Conservation (phyloP, 2,797 vertebrate genomes). For the Pipistrellus pipistrellus region DNA sequence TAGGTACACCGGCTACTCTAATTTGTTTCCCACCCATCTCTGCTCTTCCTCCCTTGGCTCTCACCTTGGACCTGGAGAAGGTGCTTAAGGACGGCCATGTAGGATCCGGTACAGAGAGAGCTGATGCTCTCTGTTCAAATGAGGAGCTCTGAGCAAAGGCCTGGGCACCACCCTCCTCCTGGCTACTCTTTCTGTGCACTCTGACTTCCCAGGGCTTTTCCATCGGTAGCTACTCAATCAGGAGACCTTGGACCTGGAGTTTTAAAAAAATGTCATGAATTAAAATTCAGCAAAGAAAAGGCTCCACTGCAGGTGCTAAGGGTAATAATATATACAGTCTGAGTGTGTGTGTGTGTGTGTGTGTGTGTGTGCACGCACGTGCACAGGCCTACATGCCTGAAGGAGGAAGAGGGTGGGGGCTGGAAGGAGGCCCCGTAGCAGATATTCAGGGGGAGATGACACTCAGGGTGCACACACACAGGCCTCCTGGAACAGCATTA, state of each 20-base stretch:
- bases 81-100: not conserved
- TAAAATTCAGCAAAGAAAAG: constrained; percentile 43
- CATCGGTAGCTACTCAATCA: not conserved
- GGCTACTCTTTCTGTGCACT: not conserved
- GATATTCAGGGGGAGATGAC: not conserved
- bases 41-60: not conserved
- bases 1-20: no score
- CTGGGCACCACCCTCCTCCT: not conserved
- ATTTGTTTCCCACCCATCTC: not conserved
- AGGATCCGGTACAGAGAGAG: not conserved
- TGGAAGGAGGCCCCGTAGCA: not conserved
- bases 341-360: no score
- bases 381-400: accelerated
- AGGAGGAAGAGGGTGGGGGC: not conserved
- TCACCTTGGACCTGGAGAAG: not conserved
- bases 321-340: not conserved
- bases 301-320: not conserved
- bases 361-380: no score
- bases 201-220: not conserved
- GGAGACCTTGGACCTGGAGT: not conserved
- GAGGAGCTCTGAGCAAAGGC: not conserved
- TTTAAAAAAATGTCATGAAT: not conserved
- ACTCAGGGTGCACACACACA: accelerated
- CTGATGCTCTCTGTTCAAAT: not conserved
- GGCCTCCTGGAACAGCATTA: not conserved